Conservation (phyloP, 1,140 invertebrate genomes). For the Apis florea region DNA sequence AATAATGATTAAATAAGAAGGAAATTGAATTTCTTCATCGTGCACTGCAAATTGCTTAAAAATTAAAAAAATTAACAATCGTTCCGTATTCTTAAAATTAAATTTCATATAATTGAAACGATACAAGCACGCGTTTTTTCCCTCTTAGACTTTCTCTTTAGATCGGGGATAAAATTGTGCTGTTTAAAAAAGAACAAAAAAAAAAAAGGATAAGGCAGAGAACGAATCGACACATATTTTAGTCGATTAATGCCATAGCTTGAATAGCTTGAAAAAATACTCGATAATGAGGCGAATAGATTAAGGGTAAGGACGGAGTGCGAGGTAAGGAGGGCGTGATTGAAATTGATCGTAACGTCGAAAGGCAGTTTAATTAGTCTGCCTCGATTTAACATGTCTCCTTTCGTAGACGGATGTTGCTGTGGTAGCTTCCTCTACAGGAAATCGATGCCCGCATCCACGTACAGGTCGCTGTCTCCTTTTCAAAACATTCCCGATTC, state of each 20-base stretch:
- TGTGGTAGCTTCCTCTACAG: constrained; percentile 1
- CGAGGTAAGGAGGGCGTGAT: constrained; percentile 12
- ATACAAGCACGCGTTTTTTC: too few relatives aligned
- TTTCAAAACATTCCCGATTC: constrained; percentile 3
- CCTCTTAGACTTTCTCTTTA: too few relatives aligned
- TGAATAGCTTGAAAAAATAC: constrained; percentile 28
- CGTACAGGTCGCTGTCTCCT: neutral
- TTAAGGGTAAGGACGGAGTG: neutral
- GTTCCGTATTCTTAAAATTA: too few relatives aligned
- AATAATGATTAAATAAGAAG: too few relatives aligned
- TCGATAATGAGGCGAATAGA: constrained; percentile 8
- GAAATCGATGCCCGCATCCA: constrained; percentile 18
- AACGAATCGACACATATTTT: constrained; percentile 13
- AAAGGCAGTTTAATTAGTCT: constrained; percentile 50
- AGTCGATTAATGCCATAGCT: constrained; percentile 37
- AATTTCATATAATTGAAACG: too few relatives aligned
- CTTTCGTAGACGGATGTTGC: neutral
- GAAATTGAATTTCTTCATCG: too few relatives aligned
- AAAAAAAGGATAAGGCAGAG: neutral
- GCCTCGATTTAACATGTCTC: constrained; percentile 28
- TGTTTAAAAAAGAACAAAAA: too few relatives aligned
- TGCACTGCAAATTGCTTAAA: too few relatives aligned
- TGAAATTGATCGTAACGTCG: constrained; percentile 31
- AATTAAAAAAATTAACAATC: too few relatives aligned
- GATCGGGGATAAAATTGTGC: too few relatives aligned